phyloP scores from a whole-genome alignment of 2,113 vertebrate genomes.

The Hiodon alosoides region DNA sequence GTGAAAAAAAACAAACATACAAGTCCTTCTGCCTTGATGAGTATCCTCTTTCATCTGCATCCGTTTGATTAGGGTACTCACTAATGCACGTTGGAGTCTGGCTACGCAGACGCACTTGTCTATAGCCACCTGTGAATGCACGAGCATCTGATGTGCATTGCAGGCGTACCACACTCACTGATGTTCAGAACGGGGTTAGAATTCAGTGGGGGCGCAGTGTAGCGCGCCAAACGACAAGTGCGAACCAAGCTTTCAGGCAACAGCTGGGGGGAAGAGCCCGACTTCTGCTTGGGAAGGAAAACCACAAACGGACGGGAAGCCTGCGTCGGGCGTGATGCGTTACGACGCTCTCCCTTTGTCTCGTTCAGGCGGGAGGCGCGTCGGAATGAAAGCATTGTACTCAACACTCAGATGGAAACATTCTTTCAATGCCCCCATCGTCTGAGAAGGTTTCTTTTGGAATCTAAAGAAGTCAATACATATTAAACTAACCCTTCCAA shows the following conservation, averaged over 20 bases:
- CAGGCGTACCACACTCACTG: neutral
- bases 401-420: too few relatives aligned
- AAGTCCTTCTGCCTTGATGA: neutral
- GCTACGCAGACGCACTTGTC: neutral
- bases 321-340: too few relatives aligned
- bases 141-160: neutral
- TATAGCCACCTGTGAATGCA: neutral
- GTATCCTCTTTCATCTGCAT: conserved; percentile 3
- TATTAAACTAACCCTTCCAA: conserved; percentile 23
- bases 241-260: neutral
- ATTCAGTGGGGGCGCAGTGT: neutral
- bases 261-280: neutral
- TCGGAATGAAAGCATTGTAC: too few relatives aligned
- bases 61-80: neutral
- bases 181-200: neutral
- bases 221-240: neutral
- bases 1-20: neutral
- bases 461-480: neutral
- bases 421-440: too few relatives aligned
- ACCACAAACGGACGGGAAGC: too few relatives aligned
- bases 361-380: too few relatives aligned
- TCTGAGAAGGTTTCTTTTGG: too few relatives aligned
- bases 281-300: too few relatives aligned
- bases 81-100: neutral
- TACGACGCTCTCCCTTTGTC: too few relatives aligned